These are phyloP conservation scores for Pasiphila rectangulata DNA, from an alignment of 2,888 invertebrate genomes.

Conservation along the genomic window DNA sequence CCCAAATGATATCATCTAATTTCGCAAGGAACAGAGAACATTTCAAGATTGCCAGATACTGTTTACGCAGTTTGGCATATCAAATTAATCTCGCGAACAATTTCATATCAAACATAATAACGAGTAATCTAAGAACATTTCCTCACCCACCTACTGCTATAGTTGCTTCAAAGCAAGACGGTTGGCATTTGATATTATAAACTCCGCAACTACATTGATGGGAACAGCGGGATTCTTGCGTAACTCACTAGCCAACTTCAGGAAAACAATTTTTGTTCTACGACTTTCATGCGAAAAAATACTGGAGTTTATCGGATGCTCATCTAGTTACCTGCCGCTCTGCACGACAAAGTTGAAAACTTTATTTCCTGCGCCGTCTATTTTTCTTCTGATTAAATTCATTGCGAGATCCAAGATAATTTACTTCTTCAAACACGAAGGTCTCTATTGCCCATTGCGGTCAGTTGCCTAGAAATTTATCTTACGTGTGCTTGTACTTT, in stretches of 20 bases:
- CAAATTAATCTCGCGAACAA: slow-evolving; percentile 19
- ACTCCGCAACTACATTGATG: slow-evolving; percentile 30
- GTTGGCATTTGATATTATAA: slow-evolving; percentile 34
- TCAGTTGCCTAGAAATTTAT: slow-evolving; percentile 29
- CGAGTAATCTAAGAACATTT: slow-evolving; percentile 24
- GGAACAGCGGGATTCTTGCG: slow-evolving; percentile 32
- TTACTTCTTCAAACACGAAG: slow-evolving; percentile 27
- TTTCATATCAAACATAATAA: slow-evolving; percentile 22
- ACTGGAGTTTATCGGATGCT: slow-evolving; percentile 38
- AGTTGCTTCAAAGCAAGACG: slow-evolving; percentile 28
- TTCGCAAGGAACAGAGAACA: slow-evolving; percentile 1
- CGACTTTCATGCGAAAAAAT: slow-evolving; percentile 38
- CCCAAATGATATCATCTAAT: not conserved
- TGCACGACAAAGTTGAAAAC: slow-evolving; percentile 34
- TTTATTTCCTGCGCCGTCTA: slow-evolving; percentile 36
- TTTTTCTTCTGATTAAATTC: slow-evolving; percentile 39
- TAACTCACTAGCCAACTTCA: slow-evolving; percentile 34
- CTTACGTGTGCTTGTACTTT: slow-evolving; percentile 20
- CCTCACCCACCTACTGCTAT: slow-evolving; percentile 18
- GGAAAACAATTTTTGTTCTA: slow-evolving; percentile 36
- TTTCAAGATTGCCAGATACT: not conserved
- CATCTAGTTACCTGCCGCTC: slow-evolving; percentile 36
- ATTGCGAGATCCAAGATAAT: slow-evolving; percentile 35
- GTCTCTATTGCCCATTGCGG: slow-evolving; percentile 25
- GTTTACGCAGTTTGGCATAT: slow-evolving; percentile 9